These are phyloP conservation scores for Neoitamus cyanurus DNA, from an alignment of 2,888 invertebrate genomes.

Conservation along the genomic window DNA sequence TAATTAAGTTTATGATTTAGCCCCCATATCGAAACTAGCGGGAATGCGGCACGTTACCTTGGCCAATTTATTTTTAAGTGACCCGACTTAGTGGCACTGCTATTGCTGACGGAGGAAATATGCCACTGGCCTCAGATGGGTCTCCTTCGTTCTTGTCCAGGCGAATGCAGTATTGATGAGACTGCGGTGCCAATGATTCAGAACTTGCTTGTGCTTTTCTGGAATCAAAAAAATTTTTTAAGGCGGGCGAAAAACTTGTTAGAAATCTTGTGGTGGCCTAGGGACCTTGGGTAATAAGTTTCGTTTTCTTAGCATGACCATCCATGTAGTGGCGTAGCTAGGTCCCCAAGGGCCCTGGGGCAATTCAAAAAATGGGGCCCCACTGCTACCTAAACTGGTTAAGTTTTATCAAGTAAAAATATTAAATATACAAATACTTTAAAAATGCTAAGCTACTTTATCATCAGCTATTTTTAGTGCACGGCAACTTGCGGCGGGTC, in stretches of 20 bases:
- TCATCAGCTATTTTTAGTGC: no score
- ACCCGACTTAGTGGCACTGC: background rate
- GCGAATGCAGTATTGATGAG: background rate
- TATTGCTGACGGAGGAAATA: background rate
- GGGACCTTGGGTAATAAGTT: no score
- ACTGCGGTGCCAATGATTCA: background rate
- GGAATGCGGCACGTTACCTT: background rate
- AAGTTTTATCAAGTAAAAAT: no score
- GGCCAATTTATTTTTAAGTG: background rate
- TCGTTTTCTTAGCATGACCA: no score
- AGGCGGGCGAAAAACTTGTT: background rate
- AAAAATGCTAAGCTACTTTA: no score
- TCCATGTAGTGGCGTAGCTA: no score
- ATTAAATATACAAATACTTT: no score
- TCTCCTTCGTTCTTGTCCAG: background rate
- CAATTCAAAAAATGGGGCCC: no score
- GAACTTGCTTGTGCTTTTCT: background rate
- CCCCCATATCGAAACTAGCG: background rate
- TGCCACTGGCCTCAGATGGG: background rate
- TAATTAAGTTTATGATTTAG: conserved; percentile 32
- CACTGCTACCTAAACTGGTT: no score
- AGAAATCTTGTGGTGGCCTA: no score
- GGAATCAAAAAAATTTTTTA: background rate
- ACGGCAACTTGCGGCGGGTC: no score
- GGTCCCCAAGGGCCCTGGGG: no score